Evolutionary conservation across 37 sponge, comb jelly and placozoan genomes (phyloP), one percentile per base, ranked within the genome.

Genomic region (Ianthella basta): DNA sequence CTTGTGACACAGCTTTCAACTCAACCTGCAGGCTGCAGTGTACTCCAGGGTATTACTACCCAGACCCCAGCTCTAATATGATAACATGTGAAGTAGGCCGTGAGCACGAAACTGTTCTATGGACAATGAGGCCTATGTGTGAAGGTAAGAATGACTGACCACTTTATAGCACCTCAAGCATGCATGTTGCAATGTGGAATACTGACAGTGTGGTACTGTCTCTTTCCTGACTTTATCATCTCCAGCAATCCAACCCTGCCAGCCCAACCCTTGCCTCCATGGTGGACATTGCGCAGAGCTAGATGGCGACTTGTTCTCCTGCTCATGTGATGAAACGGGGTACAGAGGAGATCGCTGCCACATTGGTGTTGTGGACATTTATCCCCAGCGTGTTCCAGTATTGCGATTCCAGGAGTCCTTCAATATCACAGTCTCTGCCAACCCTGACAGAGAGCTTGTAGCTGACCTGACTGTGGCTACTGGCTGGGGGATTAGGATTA

Each of bases 201-300:
- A n/a, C n/a, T n/a, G n/a, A n/a, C n/a, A n/a, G n/a, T n/a, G n/a
- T n/a, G n/a, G n/a, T n/a, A 57, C 15, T 57, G 18, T 57, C 18
- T 57, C 29, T 27, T 61, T 5, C 64, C 5, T 61, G 10, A 57
- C 32, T 44, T 44, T 8, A 8, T 44, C 50, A 44, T 8, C 50
- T 8, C 8, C 50, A 63, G 82, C 30, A 34, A 82, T 82, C 24
- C 65, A 35, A 38, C 65, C 82, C 33, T 82, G 82, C 39, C 20
- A 34, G 27, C 82, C 82, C 4, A 39, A 82, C 16, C 82, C 82
- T n/a, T 82, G 82, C 61, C 64, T 37, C 15, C 65, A 82, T 59
- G 32, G 35, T 65, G 82, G 82, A 4, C 37, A n/a, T 3, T 82
- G 82, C 65, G 18, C 41, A 21, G 82, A 41, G 16, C 50, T 44